Conservation (phyloP, 1,140 invertebrate genomes). For the Sitodiplosis mosellana region DNA sequence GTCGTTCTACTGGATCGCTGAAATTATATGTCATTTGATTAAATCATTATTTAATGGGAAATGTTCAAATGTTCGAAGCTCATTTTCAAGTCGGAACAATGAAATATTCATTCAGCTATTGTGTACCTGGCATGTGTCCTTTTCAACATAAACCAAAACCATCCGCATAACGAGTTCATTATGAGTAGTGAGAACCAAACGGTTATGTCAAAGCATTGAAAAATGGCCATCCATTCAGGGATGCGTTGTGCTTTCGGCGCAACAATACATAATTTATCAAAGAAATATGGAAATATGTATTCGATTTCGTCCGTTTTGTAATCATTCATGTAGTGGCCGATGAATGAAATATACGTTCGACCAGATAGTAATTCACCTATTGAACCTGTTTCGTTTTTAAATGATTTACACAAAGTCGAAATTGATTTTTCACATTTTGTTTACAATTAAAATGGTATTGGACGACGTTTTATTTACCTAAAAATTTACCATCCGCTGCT, state of each 20-base stretch:
- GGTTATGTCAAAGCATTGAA: constrained; percentile 16
- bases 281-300: constrained; percentile 16
- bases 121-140: too few species aligned
- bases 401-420: too few species aligned
- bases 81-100: too few species aligned
- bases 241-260: constrained; percentile 22
- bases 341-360: constrained; percentile 21
- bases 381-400: constrained; percentile 18
- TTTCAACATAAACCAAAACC: constrained; percentile 15
- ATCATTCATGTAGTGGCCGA: constrained; percentile 20
- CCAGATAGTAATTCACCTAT: constrained; percentile 19
- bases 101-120: too few species aligned
- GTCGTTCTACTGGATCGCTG: too few species aligned
- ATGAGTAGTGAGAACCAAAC: constrained; percentile 18
- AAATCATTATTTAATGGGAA: too few species aligned
- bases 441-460: too few species aligned
- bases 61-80: too few species aligned
- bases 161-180: constrained; percentile 7
- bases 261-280: constrained; percentile 24
- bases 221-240: constrained; percentile 24
- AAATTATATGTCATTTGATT: too few species aligned
- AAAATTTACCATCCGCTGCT: constrained; percentile 15
- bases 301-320: constrained; percentile 16
- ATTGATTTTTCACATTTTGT: too few species aligned
- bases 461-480: too few species aligned